Base-by-base conservation (phyloP, 2,888 invertebrate species). In the Nasonia oneida region DNA sequence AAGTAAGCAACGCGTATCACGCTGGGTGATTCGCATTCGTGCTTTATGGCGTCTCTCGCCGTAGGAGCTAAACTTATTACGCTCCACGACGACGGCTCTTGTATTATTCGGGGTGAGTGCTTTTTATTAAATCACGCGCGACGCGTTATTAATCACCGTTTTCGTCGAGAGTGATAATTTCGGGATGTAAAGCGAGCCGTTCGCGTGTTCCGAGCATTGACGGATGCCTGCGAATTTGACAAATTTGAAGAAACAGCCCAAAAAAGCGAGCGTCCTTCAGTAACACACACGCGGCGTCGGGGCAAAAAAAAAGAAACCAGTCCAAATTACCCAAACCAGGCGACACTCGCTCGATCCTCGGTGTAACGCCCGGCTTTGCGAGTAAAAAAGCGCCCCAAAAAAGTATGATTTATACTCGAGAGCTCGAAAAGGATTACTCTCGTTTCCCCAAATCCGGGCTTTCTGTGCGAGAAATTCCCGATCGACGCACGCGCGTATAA, bases 51-150 rank as follows among this genome's bases (percentile, higher is more conserved):
- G 70, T 6, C 33, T 91, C 91, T 92, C 91, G 89, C 90, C 91
- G 90, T 90, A 90, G 92, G 91, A 93, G 92, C 92, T 93, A 93
- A 93, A 93, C 93, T 93, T 92, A 93, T 93, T 93, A 93, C 93
- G 84, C 78, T 37, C 5, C 61, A 64, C 80, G 67, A 64, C 80
- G 67, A 75, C 84, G 80, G 2, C 18, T 81, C 77, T 85, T 50
- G 37, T 37, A 47, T 64, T n/a, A 29, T 39, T 18, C 64, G 71
- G 61, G 83, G 42, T 71, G n/a, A 79, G 87, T 89, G 89, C 90
- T 90, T 92, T 92, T 92, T 92, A 92, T 92, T 92, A 91, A 92
- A 92, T 92, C 91, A 92, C 90, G 90, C 91, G 90, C 90, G 89
- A 15, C 53, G 50, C 47, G 50, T 53, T 64, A 85, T 85, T 85